Evolutionary conservation across 2,888 invertebrate genomes (phyloP), one percentile per base, ranked within the genome.

Genomic region (Deilephila elpenor): DNA sequence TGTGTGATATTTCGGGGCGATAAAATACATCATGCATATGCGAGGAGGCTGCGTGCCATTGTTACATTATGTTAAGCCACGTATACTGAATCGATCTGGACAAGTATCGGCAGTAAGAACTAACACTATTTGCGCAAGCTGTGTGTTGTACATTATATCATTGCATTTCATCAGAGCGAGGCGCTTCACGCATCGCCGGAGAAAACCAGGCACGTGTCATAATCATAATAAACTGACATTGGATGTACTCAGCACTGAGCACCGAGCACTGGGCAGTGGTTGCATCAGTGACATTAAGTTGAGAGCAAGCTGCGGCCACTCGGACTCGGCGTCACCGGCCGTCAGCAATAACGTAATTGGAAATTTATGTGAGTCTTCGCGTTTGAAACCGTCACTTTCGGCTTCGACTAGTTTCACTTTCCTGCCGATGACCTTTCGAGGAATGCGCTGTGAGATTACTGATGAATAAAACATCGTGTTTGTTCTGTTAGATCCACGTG

Each of bases 341-440:
- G 74, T 77, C 82, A 78, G 75, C 81, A 79, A 78, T 78, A 76
- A 82, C 80, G 84, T 87, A 88, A 87, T 87, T 62, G 85, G 82
- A 84, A 86, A 86, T 88, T 88, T 88, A 88, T 88, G 84, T 84
- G 82, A 78, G 80, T 88, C 87, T 88, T 88, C 86, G 80, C 79
- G 83, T 90, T 90, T 89, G 87, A 88, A 88, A 91, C 85, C 85
- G 79, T 86, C 86, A 89, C 89, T 91, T 91, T 93, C 89, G 88
- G 89, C 86, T 83, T 87, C 84, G 81, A 86, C 86, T 88, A 88
- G 89, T 93, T 93, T 93, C 93, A 91, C 93, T 94, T 93, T 93
- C 87, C 84, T 91, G 89, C 85, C 86, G 89, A 87, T 88, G 90
- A 92, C 92, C 92, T 93, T 92, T 92, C 78, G 83, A 84, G 86